A percentile compares a stretch with the other conserved stretches of the same genome.
Conservation (phyloP, 2,888 invertebrate genomes). For the Nymphalis polychloros region DNA sequence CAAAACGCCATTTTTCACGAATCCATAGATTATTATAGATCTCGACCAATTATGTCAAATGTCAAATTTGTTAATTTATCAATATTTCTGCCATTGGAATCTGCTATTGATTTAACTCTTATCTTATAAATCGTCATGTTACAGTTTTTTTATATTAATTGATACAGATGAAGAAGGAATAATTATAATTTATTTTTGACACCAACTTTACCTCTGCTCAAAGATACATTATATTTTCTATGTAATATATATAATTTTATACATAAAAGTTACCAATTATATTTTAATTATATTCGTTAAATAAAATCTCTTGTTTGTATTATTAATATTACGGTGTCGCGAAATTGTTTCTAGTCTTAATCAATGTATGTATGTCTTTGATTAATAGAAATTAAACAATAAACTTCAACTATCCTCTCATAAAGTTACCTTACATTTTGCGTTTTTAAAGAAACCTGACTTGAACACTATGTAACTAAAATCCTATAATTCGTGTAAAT, state of each 20-base stretch:
- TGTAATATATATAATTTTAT: not conserved
- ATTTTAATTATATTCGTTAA: slow-evolving; percentile 1
- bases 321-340: not conserved
- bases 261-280: slow-evolving; percentile 1
- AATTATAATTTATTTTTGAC: not conserved
- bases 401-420: too few relatives aligned
- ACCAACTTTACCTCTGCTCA: not conserved
- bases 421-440: not conserved
- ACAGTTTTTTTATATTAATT: too few relatives aligned
- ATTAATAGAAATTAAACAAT: too few relatives aligned
- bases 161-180: not conserved
- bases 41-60: too few relatives aligned
- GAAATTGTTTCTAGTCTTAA: not conserved
- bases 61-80: too few relatives aligned
- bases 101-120: too few relatives aligned
- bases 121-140: too few relatives aligned
- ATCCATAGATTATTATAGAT: too few relatives aligned
- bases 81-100: too few relatives aligned
- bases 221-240: not conserved
- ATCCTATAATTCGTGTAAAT: not conserved
- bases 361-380: not conserved
- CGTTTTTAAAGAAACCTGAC: not conserved
- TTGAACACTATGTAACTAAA: not conserved
- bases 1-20: too few relatives aligned
- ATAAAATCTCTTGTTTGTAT: not conserved